Evolutionary conservation across 2,888 invertebrate species (phyloP).

Genomic region (Ormyrus rosae): DNA sequence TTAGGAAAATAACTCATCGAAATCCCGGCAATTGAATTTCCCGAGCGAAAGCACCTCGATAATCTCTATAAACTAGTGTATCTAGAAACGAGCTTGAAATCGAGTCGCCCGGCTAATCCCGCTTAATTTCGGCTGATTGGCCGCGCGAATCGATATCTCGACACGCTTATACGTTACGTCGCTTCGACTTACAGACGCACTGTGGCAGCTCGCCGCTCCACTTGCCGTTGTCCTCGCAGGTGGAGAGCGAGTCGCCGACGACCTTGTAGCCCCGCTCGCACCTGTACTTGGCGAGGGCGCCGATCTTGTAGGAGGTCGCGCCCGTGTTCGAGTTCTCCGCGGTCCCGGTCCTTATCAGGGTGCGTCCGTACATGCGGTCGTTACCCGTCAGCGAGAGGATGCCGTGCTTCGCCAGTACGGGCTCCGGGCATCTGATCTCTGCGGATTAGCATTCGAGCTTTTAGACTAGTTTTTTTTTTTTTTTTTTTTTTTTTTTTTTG

Average conservation of each 20-base stretch:
- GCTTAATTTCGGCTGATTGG: too few species aligned
- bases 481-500: slow-evolving; percentile 2
- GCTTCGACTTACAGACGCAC: slow-evolving; percentile 85
- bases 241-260: slow-evolving; percentile 88
- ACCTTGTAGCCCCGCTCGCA: slow-evolving; percentile 94
- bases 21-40: too few species aligned
- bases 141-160: too few species aligned
- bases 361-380: slow-evolving; percentile 91
- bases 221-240: slow-evolving; percentile 89
- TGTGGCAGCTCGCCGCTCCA: slow-evolving; percentile 91
- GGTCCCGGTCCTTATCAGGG: slow-evolving; percentile 83
- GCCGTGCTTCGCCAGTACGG: slow-evolving; percentile 88
- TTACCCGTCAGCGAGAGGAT: slow-evolving; percentile 93
- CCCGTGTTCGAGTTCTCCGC: slow-evolving; percentile 81
- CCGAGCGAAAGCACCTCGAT: too few species aligned
- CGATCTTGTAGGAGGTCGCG: slow-evolving; percentile 89
- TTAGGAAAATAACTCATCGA: too few species aligned
- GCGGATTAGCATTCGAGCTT: slow-evolving; percentile 58
- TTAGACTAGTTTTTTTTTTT: background rate
- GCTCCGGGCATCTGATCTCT: slow-evolving; percentile 93
- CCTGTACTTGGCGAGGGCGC: slow-evolving; percentile 90
- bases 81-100: too few species aligned
- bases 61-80: too few species aligned
- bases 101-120: too few species aligned
- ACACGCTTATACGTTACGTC: too few species aligned